A percentile compares a stretch with the other conserved stretches of the same genome.
Conservation (phyloP, 1,140 invertebrate genomes). For the Portunus trituberculatus region DNA sequence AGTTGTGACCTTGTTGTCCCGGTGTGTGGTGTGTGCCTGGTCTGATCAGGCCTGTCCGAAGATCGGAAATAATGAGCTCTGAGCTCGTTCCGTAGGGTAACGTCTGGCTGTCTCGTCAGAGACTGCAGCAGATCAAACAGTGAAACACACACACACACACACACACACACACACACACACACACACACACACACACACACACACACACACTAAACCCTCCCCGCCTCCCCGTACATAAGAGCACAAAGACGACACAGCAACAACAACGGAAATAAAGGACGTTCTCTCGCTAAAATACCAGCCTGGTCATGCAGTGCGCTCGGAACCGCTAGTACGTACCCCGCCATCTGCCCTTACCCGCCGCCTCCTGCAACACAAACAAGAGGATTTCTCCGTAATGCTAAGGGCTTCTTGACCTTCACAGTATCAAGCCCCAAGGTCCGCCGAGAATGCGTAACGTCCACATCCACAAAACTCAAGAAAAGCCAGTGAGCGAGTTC, state of each 20-base stretch:
- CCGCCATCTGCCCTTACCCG: not conserved
- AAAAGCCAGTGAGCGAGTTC: not conserved
- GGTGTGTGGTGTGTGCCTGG: too few relatives aligned
- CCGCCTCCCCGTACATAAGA: not conserved
- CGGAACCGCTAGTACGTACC: too few relatives aligned
- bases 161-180: slow-evolving; percentile 4
- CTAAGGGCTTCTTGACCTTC: not conserved
- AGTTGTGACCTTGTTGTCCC: too few relatives aligned
- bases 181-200: not conserved
- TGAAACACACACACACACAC: not conserved
- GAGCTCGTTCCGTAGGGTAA: too few relatives aligned
- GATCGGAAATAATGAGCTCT: too few relatives aligned
- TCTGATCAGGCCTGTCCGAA: too few relatives aligned
- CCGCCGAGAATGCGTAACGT: not conserved
- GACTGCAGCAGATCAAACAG: too few relatives aligned
- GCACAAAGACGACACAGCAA: not conserved
- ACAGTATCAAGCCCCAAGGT: not conserved
- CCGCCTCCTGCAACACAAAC: not conserved
- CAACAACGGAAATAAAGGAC: too few relatives aligned
- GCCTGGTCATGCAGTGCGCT: not conserved
- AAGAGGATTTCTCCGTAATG: not conserved
- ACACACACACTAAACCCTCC: not conserved
- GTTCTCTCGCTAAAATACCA: not conserved
- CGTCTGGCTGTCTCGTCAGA: too few relatives aligned
- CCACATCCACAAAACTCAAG: not conserved